Evolutionary conservation across 2,797 vertebrate genomes (phyloP), one percentile per base, ranked within the genome.

Genomic region (Pangasius sanitwongsei): DNA sequence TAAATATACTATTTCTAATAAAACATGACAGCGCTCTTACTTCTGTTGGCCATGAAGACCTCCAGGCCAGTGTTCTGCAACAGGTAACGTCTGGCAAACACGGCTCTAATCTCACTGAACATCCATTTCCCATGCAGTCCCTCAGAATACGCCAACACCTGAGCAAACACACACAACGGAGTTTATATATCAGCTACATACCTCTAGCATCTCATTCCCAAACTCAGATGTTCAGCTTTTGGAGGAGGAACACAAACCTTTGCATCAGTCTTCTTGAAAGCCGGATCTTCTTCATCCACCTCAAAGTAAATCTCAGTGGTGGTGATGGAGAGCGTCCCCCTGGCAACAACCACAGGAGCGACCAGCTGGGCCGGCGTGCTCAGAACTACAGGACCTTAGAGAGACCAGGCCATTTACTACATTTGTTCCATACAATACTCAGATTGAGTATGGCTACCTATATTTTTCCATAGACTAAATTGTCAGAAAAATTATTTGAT

Each of bases 281-380:
- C 89, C 5, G 96, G 92, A 89, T 99, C 98, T 70, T 99, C 98
- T 90, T 99, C 98, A 41, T 99, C 98, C 89, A 99, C 98, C 93
- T 99, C 98, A 89, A 99, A 99, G 96, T 99, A 99, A 95, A 99
- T 99, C 93, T 99, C 98, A 0, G 98, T 99, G 2, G 98, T 99
- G 31, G 98, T 99, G 95, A 99, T 98, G 92, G 98, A 99, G 67
- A 99, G 96, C 6, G 98, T 99, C 4, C 98, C 98, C 81, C 98
- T 98, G 92, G 98, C 98, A 91, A 99, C 97, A 85, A 99, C 97
- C 86, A 99, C 98, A 0, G 98, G 98, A 53, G 98, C 98, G 13
- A 99, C 98, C 91, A 99, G 95, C 95, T 99, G 98, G 88, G 98
- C 98, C 2, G 98, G 98, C 74, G 98, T 99, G 92, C 98, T 99